Base-by-base conservation (phyloP, 1,140 invertebrate species). In the Carposina sasakii region DNA sequence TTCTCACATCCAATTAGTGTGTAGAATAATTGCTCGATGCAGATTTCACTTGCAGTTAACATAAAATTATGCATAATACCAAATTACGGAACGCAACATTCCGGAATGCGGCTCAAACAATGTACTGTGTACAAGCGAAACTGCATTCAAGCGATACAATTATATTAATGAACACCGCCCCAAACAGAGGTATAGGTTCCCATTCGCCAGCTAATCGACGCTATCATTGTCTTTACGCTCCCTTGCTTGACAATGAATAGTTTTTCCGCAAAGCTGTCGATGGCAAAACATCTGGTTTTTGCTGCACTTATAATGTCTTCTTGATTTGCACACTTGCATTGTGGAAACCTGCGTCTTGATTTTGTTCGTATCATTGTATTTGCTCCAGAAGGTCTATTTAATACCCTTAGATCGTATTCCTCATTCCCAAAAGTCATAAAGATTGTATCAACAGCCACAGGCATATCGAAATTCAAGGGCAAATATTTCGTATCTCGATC, bases 41-140 rank as follows among this genome's bases (percentile, higher is more conserved):
- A 60, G 69, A 71, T 77, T 81, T 81, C 72, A 73, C 69, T 66
- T 48, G 56, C n/a, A n/a, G n/a, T n/a, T 57, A 67, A 65, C 63
- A 63, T 73, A 63, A 64, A 74, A 73, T 71, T 73, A 76, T 76
- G 71, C 63, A 70, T 76, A n/a, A n/a, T 69, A 65, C 63, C 54
- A 48, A 61, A 54, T 52, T 63, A 62, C 56, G 46, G 52, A 61
- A 60, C 53, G 63, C 47, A 60, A 49, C 47, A 55, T 50, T 49
- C 50, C 61, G 60, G 60, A 55, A 68, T 69, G 63, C 60, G 51
- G 59, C 26, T 41, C 36, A 50, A 66, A 71, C 68, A 71, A 76
- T 68, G 59, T 64, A 73, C 57, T 30, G 41, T 3, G 36, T 52
- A 30, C 42, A 53, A 75, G 68, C 71, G 73, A 71, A 79, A 76